Conservation (phyloP, 2,797 vertebrate species). For the Leucoraja ocellata region DNA sequence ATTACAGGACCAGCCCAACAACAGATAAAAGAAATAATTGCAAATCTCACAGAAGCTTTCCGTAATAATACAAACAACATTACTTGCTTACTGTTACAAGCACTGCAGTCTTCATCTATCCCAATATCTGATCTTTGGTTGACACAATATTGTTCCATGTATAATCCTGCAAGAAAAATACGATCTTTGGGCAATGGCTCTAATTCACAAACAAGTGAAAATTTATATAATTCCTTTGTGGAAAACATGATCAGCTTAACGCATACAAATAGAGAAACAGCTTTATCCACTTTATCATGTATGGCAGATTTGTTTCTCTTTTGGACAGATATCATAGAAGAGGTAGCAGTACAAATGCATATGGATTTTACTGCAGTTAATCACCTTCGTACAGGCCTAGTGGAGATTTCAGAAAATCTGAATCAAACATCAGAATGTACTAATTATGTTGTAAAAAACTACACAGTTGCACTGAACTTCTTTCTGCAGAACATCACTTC, state of each 20-base stretch:
- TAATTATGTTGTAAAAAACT: not conserved
- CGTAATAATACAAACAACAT: constrained; percentile 26
- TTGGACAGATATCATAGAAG: constrained; percentile 29
- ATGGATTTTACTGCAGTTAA: not conserved
- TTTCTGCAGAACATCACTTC: constrained; percentile 26
- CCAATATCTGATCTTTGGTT: constrained; percentile 28
- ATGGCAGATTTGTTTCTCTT: constrained; percentile 21
- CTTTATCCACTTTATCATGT: not conserved
- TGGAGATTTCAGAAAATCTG: not conserved
- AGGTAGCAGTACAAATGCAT: not conserved
- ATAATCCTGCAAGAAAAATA: constrained; percentile 6
- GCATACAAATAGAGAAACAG: not conserved
- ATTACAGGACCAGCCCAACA: not conserved
- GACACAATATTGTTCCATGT: not conserved
- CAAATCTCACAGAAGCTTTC: constrained; percentile 33
- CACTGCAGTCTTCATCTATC: constrained; percentile 21
- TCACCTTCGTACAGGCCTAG: not conserved
- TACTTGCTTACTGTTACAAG: constrained; percentile 27
- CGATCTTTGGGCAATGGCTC: not conserved
- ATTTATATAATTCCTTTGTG: not conserved
- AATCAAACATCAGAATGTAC: constrained; percentile 22
- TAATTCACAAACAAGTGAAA: not conserved
- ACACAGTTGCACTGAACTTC: not conserved
- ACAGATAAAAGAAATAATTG: constrained; percentile 23
- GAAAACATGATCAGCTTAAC: constrained; percentile 5